These are phyloP conservation scores for Helicorthomorpha holstii DNA, from an alignment of 1,140 invertebrate species.

Conservation along the genomic window DNA sequence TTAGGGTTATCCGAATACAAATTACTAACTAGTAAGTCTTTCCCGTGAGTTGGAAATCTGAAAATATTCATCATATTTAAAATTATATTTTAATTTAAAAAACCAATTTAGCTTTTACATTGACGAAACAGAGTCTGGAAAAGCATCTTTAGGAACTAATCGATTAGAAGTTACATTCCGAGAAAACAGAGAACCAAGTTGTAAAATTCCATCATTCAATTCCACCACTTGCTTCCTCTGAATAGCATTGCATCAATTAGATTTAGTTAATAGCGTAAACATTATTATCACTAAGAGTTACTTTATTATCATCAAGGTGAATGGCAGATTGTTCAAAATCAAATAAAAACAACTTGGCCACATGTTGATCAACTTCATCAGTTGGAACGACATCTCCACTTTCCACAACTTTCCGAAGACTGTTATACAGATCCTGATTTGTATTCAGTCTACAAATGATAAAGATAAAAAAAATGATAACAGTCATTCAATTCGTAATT, in stretches of 20 bases:
- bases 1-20: constrained; percentile 65
- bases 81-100: constrained; percentile 1
- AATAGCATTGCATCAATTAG: too few species aligned
- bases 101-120: constrained; percentile 55
- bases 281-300: too few species aligned
- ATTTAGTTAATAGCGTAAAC: too few species aligned
- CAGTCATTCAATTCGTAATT: too few species aligned
- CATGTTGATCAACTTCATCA: constrained; percentile 60
- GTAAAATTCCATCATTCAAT: constrained; percentile 61
- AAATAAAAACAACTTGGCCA: constrained; percentile 75
- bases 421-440: constrained; percentile 59
- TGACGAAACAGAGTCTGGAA: constrained; percentile 52
- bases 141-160: constrained; percentile 36
- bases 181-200: constrained; percentile 75
- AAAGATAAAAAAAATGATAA: not conserved
- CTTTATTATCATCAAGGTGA: constrained; percentile 57
- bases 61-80: constrained; percentile 13
- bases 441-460: constrained; percentile 58
- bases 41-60: constrained; percentile 55
- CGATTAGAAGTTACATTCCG: constrained; percentile 45
- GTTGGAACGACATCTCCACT: constrained; percentile 49
- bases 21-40: constrained; percentile 53
- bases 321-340: constrained; percentile 96
- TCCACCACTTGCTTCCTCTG: constrained; percentile 56
- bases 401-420: constrained; percentile 46